phyloP scores from a whole-genome alignment of 2,888 invertebrate species.

The Tupiocoris notatus region DNA sequence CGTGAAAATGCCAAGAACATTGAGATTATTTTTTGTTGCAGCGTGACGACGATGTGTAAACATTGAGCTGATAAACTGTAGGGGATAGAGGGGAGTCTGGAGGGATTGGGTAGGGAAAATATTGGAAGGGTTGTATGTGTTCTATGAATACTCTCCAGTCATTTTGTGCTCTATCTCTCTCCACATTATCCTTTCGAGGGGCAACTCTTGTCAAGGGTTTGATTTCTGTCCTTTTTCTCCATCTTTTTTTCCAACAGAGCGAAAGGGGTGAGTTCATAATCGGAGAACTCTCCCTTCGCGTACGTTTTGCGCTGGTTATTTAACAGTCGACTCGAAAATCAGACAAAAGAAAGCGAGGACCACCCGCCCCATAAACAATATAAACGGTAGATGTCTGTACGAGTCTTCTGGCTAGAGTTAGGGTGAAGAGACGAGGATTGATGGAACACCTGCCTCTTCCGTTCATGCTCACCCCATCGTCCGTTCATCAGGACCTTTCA shows the following conservation, averaged over 20 bases:
- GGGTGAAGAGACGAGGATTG: not conserved
- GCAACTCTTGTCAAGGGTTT: not conserved
- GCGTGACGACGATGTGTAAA: not conserved
- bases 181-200: not conserved
- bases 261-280: constrained; percentile 37
- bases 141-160: not conserved
- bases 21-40: not conserved
- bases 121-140: not conserved
- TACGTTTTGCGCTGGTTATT: constrained; percentile 42
- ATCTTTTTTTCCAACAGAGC: not conserved
- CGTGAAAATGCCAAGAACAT: not conserved
- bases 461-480: not conserved
- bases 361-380: constrained; percentile 41
- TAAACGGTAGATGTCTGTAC: constrained; percentile 3
- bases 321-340: constrained; percentile 36
- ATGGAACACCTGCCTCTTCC: not conserved
- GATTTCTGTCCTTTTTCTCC: not conserved
- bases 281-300: constrained; percentile 12
- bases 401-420: too few species aligned
- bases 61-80: not conserved
- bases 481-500: not conserved
- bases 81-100: too few species aligned
- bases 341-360: constrained; percentile 19
- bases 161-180: not conserved
- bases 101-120: not conserved